These are phyloP conservation scores for Dolichoris vasculosae DNA, from an alignment of 1,140 invertebrate species.

Conservation along the genomic window DNA sequence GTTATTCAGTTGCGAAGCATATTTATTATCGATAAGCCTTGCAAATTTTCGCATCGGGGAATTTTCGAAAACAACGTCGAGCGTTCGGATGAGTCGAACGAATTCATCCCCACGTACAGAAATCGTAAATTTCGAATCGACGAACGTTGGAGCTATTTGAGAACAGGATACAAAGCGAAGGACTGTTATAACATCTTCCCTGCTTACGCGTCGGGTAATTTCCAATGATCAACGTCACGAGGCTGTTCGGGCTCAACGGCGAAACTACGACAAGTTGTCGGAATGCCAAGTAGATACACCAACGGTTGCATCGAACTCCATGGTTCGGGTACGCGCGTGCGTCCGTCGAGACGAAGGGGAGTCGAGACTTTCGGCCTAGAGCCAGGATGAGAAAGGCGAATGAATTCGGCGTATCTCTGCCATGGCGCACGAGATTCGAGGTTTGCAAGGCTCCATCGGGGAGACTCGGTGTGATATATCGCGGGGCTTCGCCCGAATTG, in stretches of 20 bases:
- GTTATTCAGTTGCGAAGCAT: background rate
- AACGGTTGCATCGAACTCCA: background rate
- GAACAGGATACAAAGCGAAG: background rate
- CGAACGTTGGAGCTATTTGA: background rate
- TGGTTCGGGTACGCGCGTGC: background rate
- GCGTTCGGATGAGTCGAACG: too few relatives aligned
- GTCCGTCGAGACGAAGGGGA: background rate
- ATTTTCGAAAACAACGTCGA: background rate
- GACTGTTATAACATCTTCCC: conserved; percentile 6
- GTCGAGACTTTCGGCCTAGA: conserved; percentile 19
- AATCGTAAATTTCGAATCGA: background rate
- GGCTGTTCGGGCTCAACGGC: background rate
- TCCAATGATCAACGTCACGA: conserved; percentile 46
- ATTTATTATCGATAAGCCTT: conserved; percentile 34
- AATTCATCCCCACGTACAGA: too few relatives aligned
- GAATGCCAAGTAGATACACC: conserved; percentile 50
- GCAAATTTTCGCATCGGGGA: background rate
- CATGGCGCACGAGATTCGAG: background rate
- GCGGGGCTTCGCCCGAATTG: conserved; percentile 14
- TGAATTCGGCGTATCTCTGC: background rate
- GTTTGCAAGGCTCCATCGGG: background rate
- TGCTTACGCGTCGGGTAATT: conserved; percentile 23
- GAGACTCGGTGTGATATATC: background rate
- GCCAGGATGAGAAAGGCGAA: conserved; percentile 28
- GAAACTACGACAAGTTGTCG: background rate